Conservation (phyloP, 2,113 vertebrate genomes). For the Sitta europaea region DNA sequence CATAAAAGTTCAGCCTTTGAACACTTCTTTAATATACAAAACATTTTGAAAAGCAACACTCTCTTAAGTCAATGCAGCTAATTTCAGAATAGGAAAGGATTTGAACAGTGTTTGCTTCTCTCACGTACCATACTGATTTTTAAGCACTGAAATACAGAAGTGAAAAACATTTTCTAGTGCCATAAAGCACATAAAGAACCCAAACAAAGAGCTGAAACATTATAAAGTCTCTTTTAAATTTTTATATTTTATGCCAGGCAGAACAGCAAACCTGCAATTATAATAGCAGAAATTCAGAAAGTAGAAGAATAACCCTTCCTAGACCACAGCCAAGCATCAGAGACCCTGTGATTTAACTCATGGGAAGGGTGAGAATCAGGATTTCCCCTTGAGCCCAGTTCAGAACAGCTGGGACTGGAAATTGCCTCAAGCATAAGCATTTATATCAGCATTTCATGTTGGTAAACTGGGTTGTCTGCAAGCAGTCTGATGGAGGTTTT, state of each 20-base stretch:
- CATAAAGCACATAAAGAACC: neutral
- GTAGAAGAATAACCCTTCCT: neutral
- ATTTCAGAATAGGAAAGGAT: slow-evolving; percentile 17
- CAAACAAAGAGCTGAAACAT: neutral
- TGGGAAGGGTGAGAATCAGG: rapidly evolving
- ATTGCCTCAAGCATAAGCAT: neutral
- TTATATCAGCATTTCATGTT: neutral
- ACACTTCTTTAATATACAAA: slow-evolving; percentile 1
- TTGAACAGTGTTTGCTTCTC: neutral
- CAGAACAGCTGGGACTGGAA: neutral
- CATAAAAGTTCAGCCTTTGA: slow-evolving; percentile 36
- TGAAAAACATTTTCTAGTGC: neutral
- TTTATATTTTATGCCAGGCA: neutral
- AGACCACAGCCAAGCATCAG: neutral
- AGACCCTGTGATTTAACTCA: neutral
- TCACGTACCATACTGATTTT: neutral
- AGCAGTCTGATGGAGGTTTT: neutral
- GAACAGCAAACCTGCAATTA: neutral
- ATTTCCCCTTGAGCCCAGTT: neutral
- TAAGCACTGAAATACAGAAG: neutral
- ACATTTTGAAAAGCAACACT: neutral
- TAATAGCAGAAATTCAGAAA: neutral
- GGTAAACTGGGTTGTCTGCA: neutral
- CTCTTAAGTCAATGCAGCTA: neutral
- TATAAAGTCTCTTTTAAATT: neutral